Percentiles rank a stretch among this genome's conserved stretches.
These are phyloP conservation scores for Phylloscopus trochiloides DNA, from an alignment of 2,113 vertebrate genomes.

Conservation along the genomic window DNA sequence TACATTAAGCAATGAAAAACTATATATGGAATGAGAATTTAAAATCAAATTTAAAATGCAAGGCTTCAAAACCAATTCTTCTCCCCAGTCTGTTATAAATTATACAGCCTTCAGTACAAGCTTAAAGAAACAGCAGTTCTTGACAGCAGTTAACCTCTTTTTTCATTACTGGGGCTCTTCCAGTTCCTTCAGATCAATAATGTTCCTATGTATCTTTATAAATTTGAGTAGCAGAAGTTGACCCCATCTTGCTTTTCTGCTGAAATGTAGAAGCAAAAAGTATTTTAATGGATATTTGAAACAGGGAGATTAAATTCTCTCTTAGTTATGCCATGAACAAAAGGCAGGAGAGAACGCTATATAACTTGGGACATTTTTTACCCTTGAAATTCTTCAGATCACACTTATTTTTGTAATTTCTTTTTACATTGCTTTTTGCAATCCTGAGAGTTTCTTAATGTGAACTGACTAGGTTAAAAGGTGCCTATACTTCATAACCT, in stretches of 20 bases:
- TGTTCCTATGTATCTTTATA: background rate
- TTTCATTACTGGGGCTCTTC: conserved; percentile 16
- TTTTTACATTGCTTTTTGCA: background rate
- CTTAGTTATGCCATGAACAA: background rate
- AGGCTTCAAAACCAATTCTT: background rate
- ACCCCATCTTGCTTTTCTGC: conserved; percentile 39
- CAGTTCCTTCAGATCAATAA: conserved; percentile 46
- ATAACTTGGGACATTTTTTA: background rate
- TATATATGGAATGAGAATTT: background rate
- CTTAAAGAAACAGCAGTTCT: background rate
- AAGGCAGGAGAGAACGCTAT: background rate
- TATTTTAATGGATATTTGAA: conserved; percentile 25
- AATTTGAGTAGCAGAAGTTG: conserved; percentile 43
- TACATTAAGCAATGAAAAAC: background rate
- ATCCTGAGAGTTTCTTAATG: background rate
- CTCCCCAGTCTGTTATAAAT: background rate
- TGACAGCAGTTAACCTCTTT: background rate
- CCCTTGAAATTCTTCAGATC: background rate
- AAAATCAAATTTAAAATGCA: background rate
- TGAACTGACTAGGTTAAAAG: background rate
- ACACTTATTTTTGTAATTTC: background rate
- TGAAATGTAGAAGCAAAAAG: conserved; percentile 26
- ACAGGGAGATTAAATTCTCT: conserved; percentile 40
- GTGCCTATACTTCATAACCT: background rate
- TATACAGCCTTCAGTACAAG: background rate